Conservation (phyloP, 2,113 vertebrate genomes). For the Calonectris borealis region DNA sequence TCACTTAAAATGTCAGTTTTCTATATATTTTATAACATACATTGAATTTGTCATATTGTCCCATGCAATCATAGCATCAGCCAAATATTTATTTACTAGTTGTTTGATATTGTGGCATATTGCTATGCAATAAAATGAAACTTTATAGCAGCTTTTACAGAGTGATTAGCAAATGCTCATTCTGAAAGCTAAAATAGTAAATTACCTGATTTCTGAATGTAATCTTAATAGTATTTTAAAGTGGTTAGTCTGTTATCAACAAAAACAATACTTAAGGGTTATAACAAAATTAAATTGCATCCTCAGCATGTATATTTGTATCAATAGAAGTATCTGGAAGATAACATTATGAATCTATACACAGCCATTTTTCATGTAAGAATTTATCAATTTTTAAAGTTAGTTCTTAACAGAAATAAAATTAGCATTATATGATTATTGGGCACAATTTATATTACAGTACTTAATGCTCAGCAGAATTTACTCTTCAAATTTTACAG, state of each 20-base stretch:
- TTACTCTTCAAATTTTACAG: not conserved
- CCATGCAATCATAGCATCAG: not conserved
- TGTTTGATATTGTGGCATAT: not conserved
- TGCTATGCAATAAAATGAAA: not conserved
- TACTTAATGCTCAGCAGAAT: not conserved
- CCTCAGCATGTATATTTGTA: not conserved
- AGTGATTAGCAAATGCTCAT: not conserved
- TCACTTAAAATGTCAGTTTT: not conserved
- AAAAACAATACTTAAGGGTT: not conserved
- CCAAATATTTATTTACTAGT: not conserved
- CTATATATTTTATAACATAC: not conserved
- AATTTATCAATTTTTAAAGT: not conserved
- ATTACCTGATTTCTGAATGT: not conserved
- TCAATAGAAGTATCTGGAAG: not conserved
- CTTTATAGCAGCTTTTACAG: not conserved
- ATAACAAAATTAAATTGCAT: not conserved
- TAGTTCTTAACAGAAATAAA: not conserved
- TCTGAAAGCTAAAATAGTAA: not conserved
- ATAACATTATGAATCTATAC: not conserved
- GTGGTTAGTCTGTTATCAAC: not conserved
- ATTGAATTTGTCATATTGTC: conserved; percentile 10
- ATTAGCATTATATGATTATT: not conserved
- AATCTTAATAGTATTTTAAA: not conserved
- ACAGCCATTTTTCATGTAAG: not conserved
- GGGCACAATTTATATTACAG: not conserved